Conservation (phyloP, 2,113 vertebrate genomes). For the Alces alces region DNA sequence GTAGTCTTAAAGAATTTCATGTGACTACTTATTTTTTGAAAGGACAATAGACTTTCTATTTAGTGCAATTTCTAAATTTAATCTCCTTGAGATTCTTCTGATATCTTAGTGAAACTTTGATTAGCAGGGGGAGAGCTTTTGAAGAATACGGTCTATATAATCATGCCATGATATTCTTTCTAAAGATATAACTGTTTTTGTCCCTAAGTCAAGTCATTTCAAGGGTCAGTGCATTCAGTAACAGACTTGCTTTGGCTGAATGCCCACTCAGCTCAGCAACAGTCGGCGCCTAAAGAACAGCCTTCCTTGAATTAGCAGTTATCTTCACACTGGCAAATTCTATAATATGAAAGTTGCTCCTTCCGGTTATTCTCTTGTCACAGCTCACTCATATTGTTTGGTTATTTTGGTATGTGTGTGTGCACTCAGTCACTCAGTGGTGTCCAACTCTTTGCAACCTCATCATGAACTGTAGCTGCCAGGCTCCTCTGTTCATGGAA, state of each 20-base stretch:
- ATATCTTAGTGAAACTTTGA: not conserved
- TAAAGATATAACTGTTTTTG: not conserved
- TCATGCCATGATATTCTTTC: not conserved
- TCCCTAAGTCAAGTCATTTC: not conserved
- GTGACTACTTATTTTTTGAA: not conserved
- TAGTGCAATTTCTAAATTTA: not conserved
- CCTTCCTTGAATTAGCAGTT: not conserved
- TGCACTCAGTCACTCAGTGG: not conserved
- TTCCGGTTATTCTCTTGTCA: not conserved
- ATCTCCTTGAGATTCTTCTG: not conserved
- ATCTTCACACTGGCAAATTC: not conserved
- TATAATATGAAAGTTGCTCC: not conserved
- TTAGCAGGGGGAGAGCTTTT: not conserved
- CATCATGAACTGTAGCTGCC: not conserved
- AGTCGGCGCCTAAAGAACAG: not conserved
- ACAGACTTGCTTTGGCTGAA: not conserved
- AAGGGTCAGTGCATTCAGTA: not conserved
- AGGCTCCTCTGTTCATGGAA: not conserved
- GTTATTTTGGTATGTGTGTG: not conserved
- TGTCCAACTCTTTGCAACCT: not conserved
- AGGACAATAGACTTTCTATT: not conserved
- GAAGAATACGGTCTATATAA: not conserved
- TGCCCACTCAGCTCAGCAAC: not conserved
- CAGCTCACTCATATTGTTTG: not conserved
- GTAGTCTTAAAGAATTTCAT: not conserved